Evolutionary conservation across 2,797 vertebrate genomes (phyloP).

Genomic region (Erethizon dorsatum): DNA sequence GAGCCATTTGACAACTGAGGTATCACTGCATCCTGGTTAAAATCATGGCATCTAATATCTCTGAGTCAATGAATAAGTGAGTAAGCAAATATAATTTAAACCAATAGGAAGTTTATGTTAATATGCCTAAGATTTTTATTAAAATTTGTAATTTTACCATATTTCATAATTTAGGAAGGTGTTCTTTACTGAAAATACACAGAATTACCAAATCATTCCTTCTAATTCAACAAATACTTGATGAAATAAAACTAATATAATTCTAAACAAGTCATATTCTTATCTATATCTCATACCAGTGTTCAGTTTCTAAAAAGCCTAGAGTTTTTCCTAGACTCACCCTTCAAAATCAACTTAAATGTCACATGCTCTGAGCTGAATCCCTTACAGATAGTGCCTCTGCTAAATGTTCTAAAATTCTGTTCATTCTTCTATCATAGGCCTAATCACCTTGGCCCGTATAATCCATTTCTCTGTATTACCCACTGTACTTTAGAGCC

Average conservation of each 20-base stretch:
- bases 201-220: conserved; percentile 54
- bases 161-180: background rate
- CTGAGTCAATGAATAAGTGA: conserved; percentile 31
- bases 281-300: background rate
- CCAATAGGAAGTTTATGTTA: conserved; percentile 16
- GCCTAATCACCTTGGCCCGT: background rate
- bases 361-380: conserved; percentile 6
- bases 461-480: background rate
- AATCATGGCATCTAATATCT: conserved; percentile 5
- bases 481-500: background rate
- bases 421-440: background rate
- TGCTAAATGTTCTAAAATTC: conserved; percentile 10
- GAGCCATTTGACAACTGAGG: background rate
- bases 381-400: background rate
- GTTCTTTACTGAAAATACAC: conserved; percentile 21
- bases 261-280: background rate
- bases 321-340: background rate
- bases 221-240: conserved; percentile 23
- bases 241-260: conserved; percentile 26
- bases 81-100: conserved; percentile 32
- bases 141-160: conserved; percentile 35
- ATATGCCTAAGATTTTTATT: conserved; percentile 39
- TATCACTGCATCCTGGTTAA: background rate
- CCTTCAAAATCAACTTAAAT: conserved; percentile 34
- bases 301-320: conserved; percentile 32